Evolutionary conservation across 2,113 vertebrate species (phyloP).

Genomic region (Hystrix cristata): DNA sequence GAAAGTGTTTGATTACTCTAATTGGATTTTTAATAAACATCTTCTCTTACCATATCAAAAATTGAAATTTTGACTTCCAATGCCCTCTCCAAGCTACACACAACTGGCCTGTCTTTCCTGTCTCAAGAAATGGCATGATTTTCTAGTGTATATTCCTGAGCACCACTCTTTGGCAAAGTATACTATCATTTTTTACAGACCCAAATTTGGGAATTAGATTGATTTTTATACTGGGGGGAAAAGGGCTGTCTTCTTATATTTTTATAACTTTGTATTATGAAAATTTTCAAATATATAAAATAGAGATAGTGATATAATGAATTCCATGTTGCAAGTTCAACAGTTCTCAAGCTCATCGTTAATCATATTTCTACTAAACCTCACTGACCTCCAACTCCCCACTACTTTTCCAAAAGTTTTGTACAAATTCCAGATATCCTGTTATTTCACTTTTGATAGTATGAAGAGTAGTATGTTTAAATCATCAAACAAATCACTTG

Average conservation of each 20-base stretch:
- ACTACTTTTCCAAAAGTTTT: background rate
- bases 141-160: background rate
- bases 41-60: background rate
- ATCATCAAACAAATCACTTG: background rate
- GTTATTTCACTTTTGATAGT: background rate
- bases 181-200: background rate
- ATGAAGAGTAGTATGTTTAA: background rate
- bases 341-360: background rate
- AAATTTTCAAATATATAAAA: background rate
- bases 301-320: background rate
- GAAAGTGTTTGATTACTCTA: background rate
- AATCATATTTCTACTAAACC: conserved; percentile 18
- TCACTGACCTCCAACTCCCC: background rate
- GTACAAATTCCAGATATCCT: background rate
- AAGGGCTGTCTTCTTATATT: background rate
- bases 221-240: background rate
- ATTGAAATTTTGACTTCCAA: background rate
- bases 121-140: background rate
- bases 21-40: background rate
- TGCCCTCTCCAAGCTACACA: background rate
- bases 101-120: background rate
- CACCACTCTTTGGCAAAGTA: background rate
- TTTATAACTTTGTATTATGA: background rate
- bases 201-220: background rate
- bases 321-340: background rate